phyloP scores from a whole-genome alignment of 2,113 vertebrate species.

The Macrotis lagotis region DNA sequence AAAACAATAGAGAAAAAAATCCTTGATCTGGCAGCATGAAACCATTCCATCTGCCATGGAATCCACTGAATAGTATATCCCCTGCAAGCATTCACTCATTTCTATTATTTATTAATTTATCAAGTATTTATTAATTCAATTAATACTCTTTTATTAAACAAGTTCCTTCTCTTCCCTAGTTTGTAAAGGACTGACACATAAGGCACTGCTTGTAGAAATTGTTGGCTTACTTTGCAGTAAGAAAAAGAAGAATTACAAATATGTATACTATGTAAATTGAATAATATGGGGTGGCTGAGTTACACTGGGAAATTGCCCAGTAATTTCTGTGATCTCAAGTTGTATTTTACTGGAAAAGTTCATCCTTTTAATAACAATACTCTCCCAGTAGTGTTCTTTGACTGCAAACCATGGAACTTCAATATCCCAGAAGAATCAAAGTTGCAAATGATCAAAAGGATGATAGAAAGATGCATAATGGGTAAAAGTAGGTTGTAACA shows the following conservation, averaged over 20 bases:
- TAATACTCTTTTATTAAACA: not conserved
- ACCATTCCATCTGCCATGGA: not conserved
- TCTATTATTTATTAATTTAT: not conserved
- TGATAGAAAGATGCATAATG: not conserved
- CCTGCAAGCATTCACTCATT: not conserved
- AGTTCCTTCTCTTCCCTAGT: not conserved
- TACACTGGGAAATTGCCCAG: not conserved
- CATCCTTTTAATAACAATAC: not conserved
- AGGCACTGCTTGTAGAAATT: not conserved
- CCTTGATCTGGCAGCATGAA: not conserved
- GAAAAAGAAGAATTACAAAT: not conserved
- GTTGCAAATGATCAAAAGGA: not conserved
- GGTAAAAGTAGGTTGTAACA: not conserved
- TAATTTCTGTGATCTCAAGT: not conserved
- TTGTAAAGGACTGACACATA: not conserved
- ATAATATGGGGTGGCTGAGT: not conserved
- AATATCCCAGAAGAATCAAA: not conserved
- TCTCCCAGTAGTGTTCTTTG: not conserved
- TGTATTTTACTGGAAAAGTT: not conserved
- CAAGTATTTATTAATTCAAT: not conserved
- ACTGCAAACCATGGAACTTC: not conserved
- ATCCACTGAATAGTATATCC: not conserved
- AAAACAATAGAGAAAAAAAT: not conserved
- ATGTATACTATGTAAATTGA: not conserved
- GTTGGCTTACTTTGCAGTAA: not conserved